Evolutionary conservation across 2,113 vertebrate species (phyloP), one percentile per base, ranked within the genome.

Genomic region (Carassius auratus): DNA sequence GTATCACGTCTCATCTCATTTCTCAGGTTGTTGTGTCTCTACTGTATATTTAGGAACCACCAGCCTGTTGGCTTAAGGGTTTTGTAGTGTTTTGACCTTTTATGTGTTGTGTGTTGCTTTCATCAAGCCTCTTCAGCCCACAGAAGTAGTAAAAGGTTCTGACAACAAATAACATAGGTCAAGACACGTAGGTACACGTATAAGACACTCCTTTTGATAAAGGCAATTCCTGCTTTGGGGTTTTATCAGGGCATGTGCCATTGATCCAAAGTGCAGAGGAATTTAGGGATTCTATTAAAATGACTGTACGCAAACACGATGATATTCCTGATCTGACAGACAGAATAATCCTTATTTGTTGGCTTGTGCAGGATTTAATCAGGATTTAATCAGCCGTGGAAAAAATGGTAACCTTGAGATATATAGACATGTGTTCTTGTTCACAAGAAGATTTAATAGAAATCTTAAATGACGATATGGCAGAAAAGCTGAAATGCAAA

Each of bases 171-270:
- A 59, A n/a, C 57, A 9, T n/a, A 82, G 86, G 86, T 75, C 64
- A 48, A 57, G 42, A 87, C 91, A 90, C 36, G 90, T 88, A 68
- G 38, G 45, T 85, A 76, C 92, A 86, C 78, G 89, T 50, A 52
- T 33, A 76, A 76, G 48, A 55, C 75, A 30, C 21, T 84, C 6
- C 26, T 77, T 88, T 88, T 88, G 42, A 36, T 62, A 55, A 55
- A 86, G 81, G 73, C 84, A 84, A 83, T 84, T 73, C 76, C 55
- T 88, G 26, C 48, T 57, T 36, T 85, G 64, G 38, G 85, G 52
- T 84, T 17, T 5, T 48, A 71, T 69, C 30, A 42, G 42, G 50
- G n/a, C 13, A 80, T 45, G 33, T 69, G 30, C 17, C 74, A 59
- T 36, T 73, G 57, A 83, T 79, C 48, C 26, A n/a, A 68, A 17